Evolutionary conservation across 92 coral and sea anemone species (phyloP).

Genomic region (Palythoa grandiflora): DNA sequence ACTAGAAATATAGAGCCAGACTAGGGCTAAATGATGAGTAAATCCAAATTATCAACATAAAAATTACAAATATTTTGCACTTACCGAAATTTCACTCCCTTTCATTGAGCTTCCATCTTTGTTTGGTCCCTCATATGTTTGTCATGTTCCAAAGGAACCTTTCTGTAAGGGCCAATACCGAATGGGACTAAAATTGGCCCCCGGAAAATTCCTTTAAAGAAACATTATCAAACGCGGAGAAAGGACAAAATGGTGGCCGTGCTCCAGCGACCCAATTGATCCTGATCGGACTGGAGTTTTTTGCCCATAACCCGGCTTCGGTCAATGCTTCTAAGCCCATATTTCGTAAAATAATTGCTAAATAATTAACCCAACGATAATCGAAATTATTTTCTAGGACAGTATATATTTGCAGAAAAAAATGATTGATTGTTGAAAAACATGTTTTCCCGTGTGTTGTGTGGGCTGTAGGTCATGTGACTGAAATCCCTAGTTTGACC

Average conservation of each 20-base stretch:
- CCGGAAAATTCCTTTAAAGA: not conserved
- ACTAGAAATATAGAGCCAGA: not conserved
- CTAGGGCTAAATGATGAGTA: not conserved
- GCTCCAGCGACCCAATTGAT: not conserved
- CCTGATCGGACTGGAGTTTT: not conserved
- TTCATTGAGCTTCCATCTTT: slow-evolving; percentile 10
- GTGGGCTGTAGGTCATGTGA: not conserved
- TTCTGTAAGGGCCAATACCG: not conserved
- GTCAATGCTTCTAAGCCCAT: not conserved
- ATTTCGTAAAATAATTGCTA: not conserved
- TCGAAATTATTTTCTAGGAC: not conserved
- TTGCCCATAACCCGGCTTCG: not conserved
- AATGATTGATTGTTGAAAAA: not conserved
- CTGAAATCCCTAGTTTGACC: not conserved
- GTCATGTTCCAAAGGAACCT: slow-evolving; percentile 10
- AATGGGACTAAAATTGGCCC: slow-evolving; percentile 18
- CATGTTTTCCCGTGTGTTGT: not conserved
- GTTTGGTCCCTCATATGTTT: not conserved
- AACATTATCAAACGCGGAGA: not conserved
- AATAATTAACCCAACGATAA: not conserved
- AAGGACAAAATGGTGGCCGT: not conserved
- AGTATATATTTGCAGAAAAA: not conserved
- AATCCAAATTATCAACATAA: not conserved
- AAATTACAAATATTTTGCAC: slow-evolving; percentile 14
- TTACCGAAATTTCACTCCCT: slow-evolving; percentile 36